phyloP scores from a whole-genome alignment of 1,140 invertebrate species.

The Ridgeia piscesae region DNA sequence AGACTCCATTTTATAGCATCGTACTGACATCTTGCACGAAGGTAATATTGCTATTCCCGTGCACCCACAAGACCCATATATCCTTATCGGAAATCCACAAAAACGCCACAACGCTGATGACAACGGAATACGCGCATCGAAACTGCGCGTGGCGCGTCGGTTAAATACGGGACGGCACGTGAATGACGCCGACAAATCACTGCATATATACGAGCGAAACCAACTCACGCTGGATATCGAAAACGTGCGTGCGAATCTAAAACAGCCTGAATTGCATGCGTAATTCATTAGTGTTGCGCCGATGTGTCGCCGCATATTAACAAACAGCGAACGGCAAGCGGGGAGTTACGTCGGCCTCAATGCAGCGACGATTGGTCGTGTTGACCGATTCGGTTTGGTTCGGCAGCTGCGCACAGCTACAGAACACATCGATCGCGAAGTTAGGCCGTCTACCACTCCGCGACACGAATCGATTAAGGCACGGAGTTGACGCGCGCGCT shows the following conservation, averaged over 20 bases:
- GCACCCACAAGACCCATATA: background rate
- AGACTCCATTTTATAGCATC: background rate
- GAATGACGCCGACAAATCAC: background rate
- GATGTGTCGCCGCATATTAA: background rate
- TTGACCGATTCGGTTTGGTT: background rate
- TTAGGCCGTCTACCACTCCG: background rate
- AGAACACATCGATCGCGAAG: background rate
- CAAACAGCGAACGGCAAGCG: background rate
- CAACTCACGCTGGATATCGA: background rate
- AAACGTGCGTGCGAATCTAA: constrained; percentile 4
- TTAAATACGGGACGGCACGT: background rate
- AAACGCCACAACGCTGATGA: background rate
- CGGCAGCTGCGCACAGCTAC: background rate
- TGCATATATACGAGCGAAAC: background rate
- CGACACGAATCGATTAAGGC: background rate
- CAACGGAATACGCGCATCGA: background rate
- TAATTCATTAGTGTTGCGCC: background rate
- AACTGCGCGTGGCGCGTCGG: background rate
- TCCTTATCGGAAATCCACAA: background rate
- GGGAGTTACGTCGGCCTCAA: background rate
- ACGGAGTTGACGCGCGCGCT: background rate
- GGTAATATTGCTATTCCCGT: background rate
- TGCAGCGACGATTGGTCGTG: background rate
- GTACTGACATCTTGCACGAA: background rate
- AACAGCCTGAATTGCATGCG: background rate